Percentiles rank a stretch among this genome's conserved stretches.
These are phyloP conservation scores for Eupristina koningsbergeri DNA, from an alignment of 1,140 invertebrate genomes.

Conservation along the genomic window DNA sequence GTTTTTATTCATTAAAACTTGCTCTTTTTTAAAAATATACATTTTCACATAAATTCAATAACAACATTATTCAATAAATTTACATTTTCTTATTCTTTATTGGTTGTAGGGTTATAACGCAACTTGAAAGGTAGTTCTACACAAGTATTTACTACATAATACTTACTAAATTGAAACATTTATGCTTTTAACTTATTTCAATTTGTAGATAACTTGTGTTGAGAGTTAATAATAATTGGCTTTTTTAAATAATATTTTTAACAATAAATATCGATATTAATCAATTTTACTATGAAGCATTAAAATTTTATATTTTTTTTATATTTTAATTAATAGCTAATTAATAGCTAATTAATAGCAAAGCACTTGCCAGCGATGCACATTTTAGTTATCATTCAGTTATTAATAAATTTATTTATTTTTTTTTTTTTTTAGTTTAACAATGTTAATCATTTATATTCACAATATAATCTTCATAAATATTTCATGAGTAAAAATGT, in stretches of 20 bases:
- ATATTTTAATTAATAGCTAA: slow-evolving; percentile 57
- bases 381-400: slow-evolving; percentile 56
- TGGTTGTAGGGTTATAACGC: slow-evolving; percentile 66
- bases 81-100: slow-evolving; percentile 58
- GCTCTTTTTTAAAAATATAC: slow-evolving; percentile 22
- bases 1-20: neutral
- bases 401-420: slow-evolving; percentile 43
- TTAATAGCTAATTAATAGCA: slow-evolving; percentile 62
- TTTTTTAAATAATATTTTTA: slow-evolving; percentile 16
- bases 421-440: slow-evolving; percentile 39
- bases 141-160: slow-evolving; percentile 49
- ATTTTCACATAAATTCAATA: slow-evolving; percentile 46
- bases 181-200: slow-evolving; percentile 37
- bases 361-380: slow-evolving; percentile 71
- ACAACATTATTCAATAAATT: slow-evolving; percentile 50
- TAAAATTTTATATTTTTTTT: slow-evolving; percentile 35
- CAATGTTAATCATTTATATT: slow-evolving; percentile 30
- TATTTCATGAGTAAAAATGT: no score
- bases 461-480: slow-evolving; percentile 30
- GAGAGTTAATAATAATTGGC: slow-evolving; percentile 42
- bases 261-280: slow-evolving; percentile 37
- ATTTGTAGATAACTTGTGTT: slow-evolving; percentile 33
- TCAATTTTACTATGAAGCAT: slow-evolving; percentile 33
- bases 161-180: slow-evolving; percentile 46
- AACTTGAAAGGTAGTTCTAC: slow-evolving; percentile 63